Evolutionary conservation across 2,888 invertebrate species (phyloP).

Genomic region (Oasisia sp.): DNA sequence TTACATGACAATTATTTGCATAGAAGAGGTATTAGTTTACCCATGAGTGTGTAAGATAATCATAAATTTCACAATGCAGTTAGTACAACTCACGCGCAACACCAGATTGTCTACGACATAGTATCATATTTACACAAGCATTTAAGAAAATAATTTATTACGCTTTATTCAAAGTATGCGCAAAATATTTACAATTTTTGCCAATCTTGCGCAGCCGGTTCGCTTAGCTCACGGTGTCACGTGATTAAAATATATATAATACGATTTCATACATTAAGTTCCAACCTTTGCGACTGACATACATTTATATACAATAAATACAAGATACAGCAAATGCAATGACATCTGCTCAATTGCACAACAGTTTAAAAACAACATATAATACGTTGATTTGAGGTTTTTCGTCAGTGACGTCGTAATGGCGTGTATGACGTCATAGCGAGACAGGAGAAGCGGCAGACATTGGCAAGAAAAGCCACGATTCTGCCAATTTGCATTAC

Average conservation of each 20-base stretch:
- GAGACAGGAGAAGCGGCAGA: neutral
- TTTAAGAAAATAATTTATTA: slow-evolving; percentile 5
- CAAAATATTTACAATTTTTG: neutral
- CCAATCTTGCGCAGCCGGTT: neutral
- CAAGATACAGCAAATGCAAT: neutral
- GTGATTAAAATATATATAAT: neutral
- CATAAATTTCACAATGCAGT: neutral
- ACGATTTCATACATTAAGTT: neutral
- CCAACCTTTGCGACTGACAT: neutral
- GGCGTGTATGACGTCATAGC: neutral
- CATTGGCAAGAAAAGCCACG: neutral
- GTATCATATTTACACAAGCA: slow-evolving; percentile 8
- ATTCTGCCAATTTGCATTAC: neutral
- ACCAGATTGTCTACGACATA: slow-evolving; percentile 2
- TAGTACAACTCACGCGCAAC: neutral
- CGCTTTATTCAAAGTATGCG: neutral
- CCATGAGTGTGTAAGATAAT: neutral
- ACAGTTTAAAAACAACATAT: neutral
- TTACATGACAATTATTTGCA: neutral
- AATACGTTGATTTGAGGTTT: neutral
- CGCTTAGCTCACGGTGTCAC: neutral
- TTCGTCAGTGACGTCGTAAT: neutral
- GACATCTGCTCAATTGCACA: neutral
- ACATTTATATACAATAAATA: neutral
- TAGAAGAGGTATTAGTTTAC: neutral